Evolutionary conservation across 2,797 vertebrate species (phyloP), one percentile per base, ranked within the genome.

Genomic region (Argya squamiceps): DNA sequence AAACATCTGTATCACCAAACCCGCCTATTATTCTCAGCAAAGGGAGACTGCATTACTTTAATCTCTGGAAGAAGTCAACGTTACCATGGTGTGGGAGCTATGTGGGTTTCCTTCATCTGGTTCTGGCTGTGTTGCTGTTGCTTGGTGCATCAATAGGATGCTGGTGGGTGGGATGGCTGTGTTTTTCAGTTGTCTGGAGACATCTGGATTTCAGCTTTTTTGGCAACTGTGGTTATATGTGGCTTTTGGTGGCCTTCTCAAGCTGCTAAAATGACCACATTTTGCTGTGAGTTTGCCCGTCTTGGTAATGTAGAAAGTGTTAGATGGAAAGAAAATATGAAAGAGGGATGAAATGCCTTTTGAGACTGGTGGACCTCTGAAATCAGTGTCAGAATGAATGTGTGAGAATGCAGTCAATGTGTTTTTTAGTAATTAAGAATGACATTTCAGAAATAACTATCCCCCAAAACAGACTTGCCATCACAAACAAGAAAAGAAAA

Each of bases 51-150:
- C 6, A 2, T 86, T 62, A 20, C 21, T 73, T 77, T 17, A 62
- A 59, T 16, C 15, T 77, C 52, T 71, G 34, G 43, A 77, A 78
- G 17, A 39, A 55, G 24, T 37, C 29, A 8, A 3, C 0, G 0
- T 50, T 76, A 44, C 43, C 7, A 1, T 10, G 5, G 7, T 12
- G 7, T 75, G 59, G 49, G 24, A 49, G 27, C 14, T 60, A 2
- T 2, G 4, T 43, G 59, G 23, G 4, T 69, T 90, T 68, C 15
- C 46, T 76, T 60, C 24, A 30, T 20, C 32, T 0, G 0, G 19
- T 91, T 41, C 41, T 78, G 59, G 4, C 36, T 59, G 29, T 14
- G 11, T 52, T 65, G 63, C 39, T 76, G n/a, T 68, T 36, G 2
- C 39, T 93, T 64, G 43, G 21, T 65, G 17, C 41, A 11, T 39